Evolutionary conservation across 2,888 invertebrate genomes (phyloP).

Genomic region (Camptogramma bilineatum): DNA sequence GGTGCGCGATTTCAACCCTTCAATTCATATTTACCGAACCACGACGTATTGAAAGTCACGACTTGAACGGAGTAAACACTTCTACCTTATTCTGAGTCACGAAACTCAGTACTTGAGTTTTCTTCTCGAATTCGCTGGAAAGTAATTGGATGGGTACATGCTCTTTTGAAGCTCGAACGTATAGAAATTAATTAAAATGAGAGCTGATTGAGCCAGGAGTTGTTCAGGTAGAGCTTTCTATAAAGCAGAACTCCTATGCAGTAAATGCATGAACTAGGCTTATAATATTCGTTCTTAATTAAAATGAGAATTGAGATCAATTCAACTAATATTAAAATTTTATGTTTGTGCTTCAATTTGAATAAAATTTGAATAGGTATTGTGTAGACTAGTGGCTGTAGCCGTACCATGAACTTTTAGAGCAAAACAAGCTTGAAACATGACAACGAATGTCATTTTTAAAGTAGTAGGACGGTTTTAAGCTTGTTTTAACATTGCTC

Average conservation of each 20-base stretch:
- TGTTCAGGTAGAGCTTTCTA: conserved; percentile 6
- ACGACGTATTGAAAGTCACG: conserved; percentile 31
- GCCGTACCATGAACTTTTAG: too few species aligned
- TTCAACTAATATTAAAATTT: too few species aligned
- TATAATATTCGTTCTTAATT: neutral
- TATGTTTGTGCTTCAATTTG: too few species aligned
- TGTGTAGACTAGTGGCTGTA: too few species aligned
- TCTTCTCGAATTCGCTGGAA: conserved; percentile 33
- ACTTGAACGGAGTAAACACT: conserved; percentile 39
- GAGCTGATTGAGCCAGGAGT: conserved; percentile 17
- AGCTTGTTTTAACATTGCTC: too few species aligned
- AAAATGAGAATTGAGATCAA: neutral
- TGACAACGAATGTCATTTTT: too few species aligned
- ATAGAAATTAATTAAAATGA: conserved; percentile 22
- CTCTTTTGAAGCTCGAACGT: conserved; percentile 23
- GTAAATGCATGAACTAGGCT: neutral
- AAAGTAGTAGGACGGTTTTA: too few species aligned
- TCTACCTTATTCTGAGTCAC: conserved; percentile 45
- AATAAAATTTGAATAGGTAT: too few species aligned
- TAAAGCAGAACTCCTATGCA: conserved; percentile 7
- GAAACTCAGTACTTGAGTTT: conserved; percentile 47
- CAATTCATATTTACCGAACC: conserved; percentile 37
- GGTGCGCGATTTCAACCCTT: conserved; percentile 34
- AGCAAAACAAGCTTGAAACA: too few species aligned
- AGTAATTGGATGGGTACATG: conserved; percentile 34